A percentile compares a stretch with the other conserved stretches of the same genome.
Conservation (phyloP, 2,888 invertebrate species). For the Hydraecia micacea region DNA sequence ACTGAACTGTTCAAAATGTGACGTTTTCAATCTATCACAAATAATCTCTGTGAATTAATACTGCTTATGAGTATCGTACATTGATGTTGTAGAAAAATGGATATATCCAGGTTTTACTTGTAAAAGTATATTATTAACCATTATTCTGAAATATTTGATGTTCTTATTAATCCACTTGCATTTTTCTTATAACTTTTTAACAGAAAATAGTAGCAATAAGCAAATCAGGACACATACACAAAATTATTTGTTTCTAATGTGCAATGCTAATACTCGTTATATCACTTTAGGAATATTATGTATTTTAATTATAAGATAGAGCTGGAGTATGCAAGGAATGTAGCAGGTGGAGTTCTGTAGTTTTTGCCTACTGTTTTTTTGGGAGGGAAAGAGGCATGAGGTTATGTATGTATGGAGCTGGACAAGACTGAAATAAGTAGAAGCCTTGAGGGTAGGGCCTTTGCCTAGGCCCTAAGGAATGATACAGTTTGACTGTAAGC, state of each 20-base stretch:
- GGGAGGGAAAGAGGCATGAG: not conserved
- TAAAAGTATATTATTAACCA: not conserved
- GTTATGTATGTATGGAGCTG: not conserved
- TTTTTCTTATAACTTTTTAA: not conserved
- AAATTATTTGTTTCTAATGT: not conserved
- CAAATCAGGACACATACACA: not conserved
- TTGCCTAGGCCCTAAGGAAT: not conserved
- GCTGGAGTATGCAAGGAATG: not conserved
- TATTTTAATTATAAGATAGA: not conserved
- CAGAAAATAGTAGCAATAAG: constrained; percentile 13
- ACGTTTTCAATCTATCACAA: not conserved
- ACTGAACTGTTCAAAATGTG: not conserved
- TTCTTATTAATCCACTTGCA: not conserved
- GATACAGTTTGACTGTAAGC: not conserved
- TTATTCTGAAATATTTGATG: constrained; percentile 3
- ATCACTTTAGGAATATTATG: not conserved
- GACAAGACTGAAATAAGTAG: constrained; percentile 23
- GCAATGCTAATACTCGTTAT: not conserved
- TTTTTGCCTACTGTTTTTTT: not conserved
- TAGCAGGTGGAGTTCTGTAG: not conserved
- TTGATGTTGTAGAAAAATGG: not conserved
- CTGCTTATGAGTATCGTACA: not conserved
- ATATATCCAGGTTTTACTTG: constrained; percentile 1
- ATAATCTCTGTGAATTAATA: not conserved
- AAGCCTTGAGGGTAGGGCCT: not conserved